Percentiles rank a stretch among this genome's conserved stretches.
phyloP scores from a whole-genome alignment of 37 sponge, comb jelly and placozoan species.

The Beroe ovata region DNA sequence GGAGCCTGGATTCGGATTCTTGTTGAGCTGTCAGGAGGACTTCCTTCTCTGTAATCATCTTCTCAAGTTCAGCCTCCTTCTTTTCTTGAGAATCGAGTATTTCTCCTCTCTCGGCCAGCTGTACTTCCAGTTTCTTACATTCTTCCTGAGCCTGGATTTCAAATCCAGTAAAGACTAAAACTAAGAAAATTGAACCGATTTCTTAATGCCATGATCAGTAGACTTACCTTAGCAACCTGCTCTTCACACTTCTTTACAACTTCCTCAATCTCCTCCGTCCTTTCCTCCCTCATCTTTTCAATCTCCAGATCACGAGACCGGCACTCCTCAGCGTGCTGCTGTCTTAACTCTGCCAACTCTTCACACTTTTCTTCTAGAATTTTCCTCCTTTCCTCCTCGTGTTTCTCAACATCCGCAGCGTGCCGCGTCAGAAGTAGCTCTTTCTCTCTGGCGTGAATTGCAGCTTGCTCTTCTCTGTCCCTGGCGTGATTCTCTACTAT shows the following conservation, averaged over 20 bases:
- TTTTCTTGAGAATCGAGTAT: neutral
- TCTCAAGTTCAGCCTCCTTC: neutral
- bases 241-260: neutral
- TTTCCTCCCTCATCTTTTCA: neutral
- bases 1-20: neutral
- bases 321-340: neutral
- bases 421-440: neutral
- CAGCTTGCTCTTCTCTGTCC: neutral
- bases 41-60: neutral
- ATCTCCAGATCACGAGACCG: neutral
- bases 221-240: neutral
- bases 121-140: neutral
- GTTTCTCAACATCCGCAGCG: neutral
- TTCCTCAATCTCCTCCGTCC: neutral
- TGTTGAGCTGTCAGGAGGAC: neutral
- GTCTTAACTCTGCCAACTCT: neutral
- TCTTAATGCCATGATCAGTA: too few relatives aligned
- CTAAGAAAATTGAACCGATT: too few relatives aligned
- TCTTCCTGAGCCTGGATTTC: neutral
- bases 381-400: neutral
- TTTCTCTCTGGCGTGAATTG: neutral
- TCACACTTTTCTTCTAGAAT: neutral
- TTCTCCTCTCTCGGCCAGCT: neutral
- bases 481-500: neutral
- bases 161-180: too few relatives aligned